Base-by-base conservation (phyloP, 2,888 invertebrate genomes). In the Cabera pusaria region DNA sequence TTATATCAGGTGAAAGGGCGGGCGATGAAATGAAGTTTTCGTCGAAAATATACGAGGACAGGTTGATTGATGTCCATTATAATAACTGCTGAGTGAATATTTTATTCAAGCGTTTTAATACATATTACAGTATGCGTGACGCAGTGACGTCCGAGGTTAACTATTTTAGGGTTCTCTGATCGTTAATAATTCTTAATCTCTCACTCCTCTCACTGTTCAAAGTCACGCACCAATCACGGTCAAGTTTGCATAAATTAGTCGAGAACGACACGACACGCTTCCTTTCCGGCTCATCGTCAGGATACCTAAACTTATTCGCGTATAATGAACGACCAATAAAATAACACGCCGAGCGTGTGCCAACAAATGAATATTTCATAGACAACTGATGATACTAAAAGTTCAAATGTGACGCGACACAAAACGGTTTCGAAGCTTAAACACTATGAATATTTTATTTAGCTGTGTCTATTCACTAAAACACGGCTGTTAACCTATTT, bases 51-150 rank as follows among this genome's bases (percentile, higher is more conserved):
- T 66, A 71, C 69, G 78, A 54, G 56, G 77, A 77, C 78, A 77
- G 74, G 55, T 76, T 80, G 84, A 84, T 83, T 72, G 75, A 81
- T 83, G 73, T 72, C 67, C 64, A 67, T 70, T 75, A 72, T 77
- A 75, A 78, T 78, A 83, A 79, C 71, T 64, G 64, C 50, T 66
- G 67, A 77, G 66, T 77, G 77, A 79, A 82, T 84, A 80, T 81
- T 82, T 82, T 75, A 82, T 81, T 76, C 62, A 67, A 59, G 54
- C 60, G 60, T 65, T 76, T 60, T 26, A 31, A 64, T 63, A 64
- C 62, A 24, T 32, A 39, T 12, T 23, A 61, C 62, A 60, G 56
- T 61, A 68, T 74, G 80, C 80, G 78, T 81, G 79, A 71, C 73
- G 74, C 55, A 48, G 64, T 72, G 71, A 75, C 71, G 64, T 67